Conservation (phyloP, 2,797 vertebrate species). For the Pteronotus mesoamericanus region DNA sequence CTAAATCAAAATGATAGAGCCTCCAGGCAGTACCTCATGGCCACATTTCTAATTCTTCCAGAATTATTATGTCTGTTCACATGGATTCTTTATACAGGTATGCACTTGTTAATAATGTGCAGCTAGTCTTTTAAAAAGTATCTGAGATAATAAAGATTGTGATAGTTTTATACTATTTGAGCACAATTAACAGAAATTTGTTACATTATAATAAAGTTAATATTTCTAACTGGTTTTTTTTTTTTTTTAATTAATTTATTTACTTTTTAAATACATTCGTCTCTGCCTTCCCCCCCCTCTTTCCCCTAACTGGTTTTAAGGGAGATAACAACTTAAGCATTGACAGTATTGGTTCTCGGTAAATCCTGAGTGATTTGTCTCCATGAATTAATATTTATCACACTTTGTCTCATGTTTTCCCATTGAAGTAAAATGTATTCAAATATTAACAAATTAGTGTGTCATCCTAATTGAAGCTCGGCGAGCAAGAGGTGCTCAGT, state of each 20-base stretch:
- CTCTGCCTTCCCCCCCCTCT: too few species aligned
- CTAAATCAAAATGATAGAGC: background rate
- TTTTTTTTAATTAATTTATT: too few species aligned
- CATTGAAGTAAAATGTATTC: background rate
- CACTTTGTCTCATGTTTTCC: background rate
- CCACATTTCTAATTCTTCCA: background rate
- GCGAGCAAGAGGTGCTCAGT: background rate
- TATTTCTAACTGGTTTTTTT: background rate
- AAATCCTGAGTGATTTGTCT: background rate
- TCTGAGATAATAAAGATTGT: slow-evolving; percentile 18
- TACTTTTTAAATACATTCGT: too few species aligned
- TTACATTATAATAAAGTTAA: background rate
- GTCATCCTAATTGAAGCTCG: background rate
- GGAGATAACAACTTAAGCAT: background rate
- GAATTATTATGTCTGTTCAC: background rate
- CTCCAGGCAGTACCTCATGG: background rate
- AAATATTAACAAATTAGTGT: background rate
- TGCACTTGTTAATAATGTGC: background rate
- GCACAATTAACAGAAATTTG: background rate
- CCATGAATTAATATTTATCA: background rate
- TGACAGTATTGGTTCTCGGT: background rate
- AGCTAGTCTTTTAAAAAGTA: background rate
- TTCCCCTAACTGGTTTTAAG: background rate
- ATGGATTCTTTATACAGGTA: background rate
- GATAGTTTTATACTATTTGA: background rate